Conservation (phyloP, 2,113 vertebrate species). For the Tychaedon coryphoeus region DNA sequence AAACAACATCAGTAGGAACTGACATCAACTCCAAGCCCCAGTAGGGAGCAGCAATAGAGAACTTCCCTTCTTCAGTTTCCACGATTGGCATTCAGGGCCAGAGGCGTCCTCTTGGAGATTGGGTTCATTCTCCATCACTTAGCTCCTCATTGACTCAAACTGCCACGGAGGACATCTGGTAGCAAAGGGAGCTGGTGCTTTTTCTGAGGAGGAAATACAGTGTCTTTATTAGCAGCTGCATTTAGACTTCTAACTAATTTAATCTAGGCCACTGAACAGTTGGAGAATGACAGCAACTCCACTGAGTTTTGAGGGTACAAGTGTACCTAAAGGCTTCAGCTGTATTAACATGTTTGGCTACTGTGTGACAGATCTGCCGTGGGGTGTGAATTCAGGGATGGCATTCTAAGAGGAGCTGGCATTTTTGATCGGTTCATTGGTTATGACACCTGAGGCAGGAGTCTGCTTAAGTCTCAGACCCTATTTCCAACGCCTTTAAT, state of each 20-base stretch:
- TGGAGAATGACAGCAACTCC: constrained; percentile 55
- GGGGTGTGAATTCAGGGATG: constrained; percentile 47
- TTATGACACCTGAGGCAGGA: constrained; percentile 65
- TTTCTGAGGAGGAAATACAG: background rate
- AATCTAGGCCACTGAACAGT: constrained; percentile 50
- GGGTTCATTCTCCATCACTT: background rate
- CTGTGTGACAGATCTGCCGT: constrained; percentile 56
- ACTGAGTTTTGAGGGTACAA: constrained; percentile 50
- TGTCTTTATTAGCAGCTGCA: constrained; percentile 34
- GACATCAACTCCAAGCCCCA: background rate
- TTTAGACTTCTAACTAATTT: constrained; percentile 41
- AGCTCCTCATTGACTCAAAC: background rate
- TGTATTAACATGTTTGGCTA: constrained; percentile 58
- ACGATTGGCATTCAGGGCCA: background rate
- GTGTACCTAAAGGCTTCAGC: constrained; percentile 60
- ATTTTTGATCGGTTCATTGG: constrained; percentile 61
- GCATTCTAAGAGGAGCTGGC: constrained; percentile 63
- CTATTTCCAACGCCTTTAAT: constrained; percentile 39
- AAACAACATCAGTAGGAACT: background rate
- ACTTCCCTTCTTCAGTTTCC: background rate
- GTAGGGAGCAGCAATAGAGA: background rate
- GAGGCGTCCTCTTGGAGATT: background rate
- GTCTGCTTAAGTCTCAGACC: constrained; percentile 48
- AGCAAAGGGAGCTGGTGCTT: background rate
- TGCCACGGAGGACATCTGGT: constrained; percentile 20